These are phyloP conservation scores for Diacarnus erythraeanus DNA, from an alignment of 37 sponge, comb jelly and placozoan species.

Conservation along the genomic window DNA sequence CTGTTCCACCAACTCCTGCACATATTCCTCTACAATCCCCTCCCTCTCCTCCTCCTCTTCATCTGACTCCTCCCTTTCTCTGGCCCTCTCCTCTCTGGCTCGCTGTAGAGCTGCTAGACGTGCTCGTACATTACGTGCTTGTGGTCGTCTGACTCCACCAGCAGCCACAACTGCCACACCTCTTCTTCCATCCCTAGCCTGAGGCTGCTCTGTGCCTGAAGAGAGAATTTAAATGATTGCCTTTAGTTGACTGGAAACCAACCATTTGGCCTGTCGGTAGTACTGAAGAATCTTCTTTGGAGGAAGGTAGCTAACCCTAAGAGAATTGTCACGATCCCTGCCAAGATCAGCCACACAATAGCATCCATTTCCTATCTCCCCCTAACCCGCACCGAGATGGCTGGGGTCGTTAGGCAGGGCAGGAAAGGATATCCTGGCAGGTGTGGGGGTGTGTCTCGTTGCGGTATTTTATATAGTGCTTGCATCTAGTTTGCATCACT, in stretches of 20 bases:
- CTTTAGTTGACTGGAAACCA: too few relatives aligned
- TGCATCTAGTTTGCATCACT: too few relatives aligned
- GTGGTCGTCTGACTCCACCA: slow-evolving; percentile 10
- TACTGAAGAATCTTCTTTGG: slow-evolving; percentile 10
- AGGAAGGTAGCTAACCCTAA: slow-evolving; percentile 24
- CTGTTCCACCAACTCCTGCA: slow-evolving; percentile 10
- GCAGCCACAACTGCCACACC: not conserved
- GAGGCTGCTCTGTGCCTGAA: not conserved
- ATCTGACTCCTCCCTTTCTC: slow-evolving; percentile 13
- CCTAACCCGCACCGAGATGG: not conserved
- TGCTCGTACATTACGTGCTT: slow-evolving; percentile 31
- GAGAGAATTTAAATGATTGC: too few relatives aligned
- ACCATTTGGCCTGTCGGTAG: not conserved
- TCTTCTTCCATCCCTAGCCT: not conserved
- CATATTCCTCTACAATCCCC: slow-evolving; percentile 16
- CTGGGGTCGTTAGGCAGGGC: too few relatives aligned
- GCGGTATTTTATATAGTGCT: too few relatives aligned
- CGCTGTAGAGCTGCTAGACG: slow-evolving; percentile 32
- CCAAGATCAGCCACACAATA: slow-evolving; percentile 60
- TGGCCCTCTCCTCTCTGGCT: slow-evolving; percentile 8
- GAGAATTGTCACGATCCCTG: slow-evolving; percentile 35
- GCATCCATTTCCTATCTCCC: slow-evolving; percentile 52
- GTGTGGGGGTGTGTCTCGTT: too few relatives aligned
- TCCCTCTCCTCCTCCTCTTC: not conserved
- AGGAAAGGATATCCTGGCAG: too few relatives aligned